phyloP scores from a whole-genome alignment of 1,140 invertebrate genomes.

The Conus ventricosus region DNA sequence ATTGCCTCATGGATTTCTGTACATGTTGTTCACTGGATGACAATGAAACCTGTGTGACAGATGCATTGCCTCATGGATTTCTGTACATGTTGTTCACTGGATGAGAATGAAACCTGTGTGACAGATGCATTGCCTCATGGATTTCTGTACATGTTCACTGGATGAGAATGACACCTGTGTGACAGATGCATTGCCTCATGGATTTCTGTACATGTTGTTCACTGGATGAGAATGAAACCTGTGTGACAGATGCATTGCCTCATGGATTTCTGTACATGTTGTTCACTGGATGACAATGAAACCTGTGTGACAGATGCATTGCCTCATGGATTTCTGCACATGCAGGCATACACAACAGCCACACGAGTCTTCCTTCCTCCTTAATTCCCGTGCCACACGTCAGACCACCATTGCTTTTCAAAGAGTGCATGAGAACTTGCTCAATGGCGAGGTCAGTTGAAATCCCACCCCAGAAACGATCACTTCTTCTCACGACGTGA shows the following conservation, averaged over 20 bases:
- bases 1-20: conserved; percentile 53
- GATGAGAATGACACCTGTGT: conserved; percentile 41
- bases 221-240: conserved; percentile 45
- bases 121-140: conserved; percentile 52
- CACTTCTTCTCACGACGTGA: conserved; percentile 51
- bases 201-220: conserved; percentile 32
- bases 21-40: conserved; percentile 42
- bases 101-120: conserved; percentile 38
- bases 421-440: conserved; percentile 56
- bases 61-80: conserved; percentile 55
- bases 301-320: conserved; percentile 49
- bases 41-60: conserved; percentile 40
- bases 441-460: conserved; percentile 69
- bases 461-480: conserved; percentile 74
- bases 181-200: conserved; percentile 51
- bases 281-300: conserved; percentile 46
- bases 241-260: conserved; percentile 51
- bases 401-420: conserved; percentile 56
- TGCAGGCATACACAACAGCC: conserved; percentile 50
- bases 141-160: too few relatives aligned
- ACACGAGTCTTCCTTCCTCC: conserved; percentile 46
- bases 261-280: conserved; percentile 17
- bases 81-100: conserved; percentile 44
- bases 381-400: conserved; percentile 53
- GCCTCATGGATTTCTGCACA: conserved; percentile 47